phyloP scores from a whole-genome alignment of 2,797 vertebrate genomes.

The Propithecus deckenii region DNA sequence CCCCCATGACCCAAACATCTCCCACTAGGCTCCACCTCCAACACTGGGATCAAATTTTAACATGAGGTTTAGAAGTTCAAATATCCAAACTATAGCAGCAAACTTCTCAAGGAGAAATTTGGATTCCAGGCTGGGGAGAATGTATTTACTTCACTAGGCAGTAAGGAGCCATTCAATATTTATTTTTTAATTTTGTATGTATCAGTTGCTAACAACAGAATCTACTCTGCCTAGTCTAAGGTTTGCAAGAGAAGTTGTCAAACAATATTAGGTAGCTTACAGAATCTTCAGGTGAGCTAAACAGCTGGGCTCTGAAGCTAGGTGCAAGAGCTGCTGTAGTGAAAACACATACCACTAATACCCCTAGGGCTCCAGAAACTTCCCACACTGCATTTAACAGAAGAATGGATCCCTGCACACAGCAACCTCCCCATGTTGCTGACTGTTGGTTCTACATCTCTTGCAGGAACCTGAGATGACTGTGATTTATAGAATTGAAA shows the following conservation, averaged over 20 bases:
- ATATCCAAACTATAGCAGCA: not conserved
- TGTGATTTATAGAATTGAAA: not conserved
- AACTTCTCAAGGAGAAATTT: not conserved
- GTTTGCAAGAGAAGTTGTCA: not conserved
- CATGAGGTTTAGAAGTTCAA: not conserved
- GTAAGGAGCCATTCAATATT: not conserved
- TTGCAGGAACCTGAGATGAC: not conserved
- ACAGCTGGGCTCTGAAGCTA: not conserved
- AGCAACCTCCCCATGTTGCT: not conserved
- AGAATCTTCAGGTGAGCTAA: slow-evolving; percentile 1
- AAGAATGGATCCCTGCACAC: not conserved
- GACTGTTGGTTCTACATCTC: not conserved
- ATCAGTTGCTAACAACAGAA: slow-evolving; percentile 2
- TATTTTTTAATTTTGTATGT: not conserved
- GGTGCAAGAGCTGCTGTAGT: not conserved
- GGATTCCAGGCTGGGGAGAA: not conserved
- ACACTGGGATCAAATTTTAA: not conserved
- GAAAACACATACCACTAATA: not conserved
- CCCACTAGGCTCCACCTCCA: not conserved
- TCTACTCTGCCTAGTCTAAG: not conserved
- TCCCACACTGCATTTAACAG: not conserved
- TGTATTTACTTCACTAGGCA: not conserved
- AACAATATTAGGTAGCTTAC: not conserved
- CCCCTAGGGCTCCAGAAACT: not conserved
- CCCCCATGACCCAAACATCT: not conserved